Evolutionary conservation across 2,888 invertebrate species (phyloP), one percentile per base, ranked within the genome.

Genomic region (Tholera decimalis): DNA sequence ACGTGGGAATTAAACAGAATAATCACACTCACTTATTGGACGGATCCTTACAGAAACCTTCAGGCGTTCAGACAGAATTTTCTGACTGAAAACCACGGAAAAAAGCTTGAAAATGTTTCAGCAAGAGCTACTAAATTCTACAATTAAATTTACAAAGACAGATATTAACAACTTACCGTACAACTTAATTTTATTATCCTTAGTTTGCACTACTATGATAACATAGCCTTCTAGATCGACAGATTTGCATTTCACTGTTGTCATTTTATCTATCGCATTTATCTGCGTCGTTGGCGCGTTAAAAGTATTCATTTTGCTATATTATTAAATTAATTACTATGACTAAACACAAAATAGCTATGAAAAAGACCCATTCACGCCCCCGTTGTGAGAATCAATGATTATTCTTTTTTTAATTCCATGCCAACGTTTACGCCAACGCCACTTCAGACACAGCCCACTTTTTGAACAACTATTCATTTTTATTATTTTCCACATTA

Each of bases 161-260:
- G 0, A 1, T 33, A 13, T 0, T 5, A 11, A 26, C 24, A 6
- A 91, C 95, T 93, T 93, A 98, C 98, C 99, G 91, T 98, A 99
- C 80, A 99, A 96, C 96, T 98, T 99, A 87, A 98, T 98, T 96
- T 98, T 98, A 92, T 98, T 98, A 94, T 98, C 98, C 93, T 98
- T 98, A 88, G 98, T 98, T 96, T 98, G 98, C 83, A 98, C 98
- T 91, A 99, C 96, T 90, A 99, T 98, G 91, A 99, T 98, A 90
- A 99, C 98, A 96, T 99, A 99, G 89, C 99, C 99, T 88, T 98
- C 98, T 91, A 99, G 96, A 96, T 99, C 98, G 90, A 99, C 98
- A 95, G 95, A 93, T 87, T 96, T 95, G 77, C 94, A 94, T 87
- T 96, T 95, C 35, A 95, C 95, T 64, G 95, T 95, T 79, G 95